Conservation (phyloP, 2,888 invertebrate species). For the Hirtodrosophila trivittata region DNA sequence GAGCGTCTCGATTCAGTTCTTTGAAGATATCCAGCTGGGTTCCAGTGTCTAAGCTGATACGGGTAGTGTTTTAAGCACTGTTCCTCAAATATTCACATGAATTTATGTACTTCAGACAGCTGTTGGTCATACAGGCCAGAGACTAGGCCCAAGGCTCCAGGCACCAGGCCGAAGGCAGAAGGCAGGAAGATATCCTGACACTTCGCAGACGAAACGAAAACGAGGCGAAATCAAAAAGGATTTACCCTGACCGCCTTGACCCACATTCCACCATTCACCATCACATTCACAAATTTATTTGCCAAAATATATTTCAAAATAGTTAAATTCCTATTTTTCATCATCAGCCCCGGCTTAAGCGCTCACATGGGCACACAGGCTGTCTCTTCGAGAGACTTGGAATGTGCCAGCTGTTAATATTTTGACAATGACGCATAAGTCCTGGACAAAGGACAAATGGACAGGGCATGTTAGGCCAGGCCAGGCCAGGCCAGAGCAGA, state of each 20-base stretch:
- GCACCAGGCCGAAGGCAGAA: no score
- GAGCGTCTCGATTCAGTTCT: no score
- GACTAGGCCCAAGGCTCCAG: no score
- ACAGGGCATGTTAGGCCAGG: constrained; percentile 11
- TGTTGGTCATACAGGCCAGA: constrained; percentile 6
- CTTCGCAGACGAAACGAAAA: constrained; percentile 16
- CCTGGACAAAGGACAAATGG: constrained; percentile 48
- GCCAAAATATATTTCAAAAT: constrained; percentile 64
- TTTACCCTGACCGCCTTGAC: constrained; percentile 49
- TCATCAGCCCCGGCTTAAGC: constrained; percentile 62
- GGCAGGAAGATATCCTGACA: constrained; percentile 21
- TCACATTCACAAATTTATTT: constrained; percentile 51
- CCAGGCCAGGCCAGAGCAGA: not conserved
- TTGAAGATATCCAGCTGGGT: no score
- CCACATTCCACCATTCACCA: constrained; percentile 39
- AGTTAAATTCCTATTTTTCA: constrained; percentile 77
- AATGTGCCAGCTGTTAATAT: constrained; percentile 78
- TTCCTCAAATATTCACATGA: constrained; percentile 6
- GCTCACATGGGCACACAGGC: constrained; percentile 49
- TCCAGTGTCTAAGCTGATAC: no score
- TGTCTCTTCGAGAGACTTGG: constrained; percentile 37
- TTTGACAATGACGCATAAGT: constrained; percentile 79
- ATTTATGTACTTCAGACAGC: constrained; percentile 38
- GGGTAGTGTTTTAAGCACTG: not conserved
- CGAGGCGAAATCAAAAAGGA: constrained; percentile 47